These are phyloP conservation scores for Tipula vernalis DNA, from an alignment of 2,888 invertebrate species.

Conservation along the genomic window DNA sequence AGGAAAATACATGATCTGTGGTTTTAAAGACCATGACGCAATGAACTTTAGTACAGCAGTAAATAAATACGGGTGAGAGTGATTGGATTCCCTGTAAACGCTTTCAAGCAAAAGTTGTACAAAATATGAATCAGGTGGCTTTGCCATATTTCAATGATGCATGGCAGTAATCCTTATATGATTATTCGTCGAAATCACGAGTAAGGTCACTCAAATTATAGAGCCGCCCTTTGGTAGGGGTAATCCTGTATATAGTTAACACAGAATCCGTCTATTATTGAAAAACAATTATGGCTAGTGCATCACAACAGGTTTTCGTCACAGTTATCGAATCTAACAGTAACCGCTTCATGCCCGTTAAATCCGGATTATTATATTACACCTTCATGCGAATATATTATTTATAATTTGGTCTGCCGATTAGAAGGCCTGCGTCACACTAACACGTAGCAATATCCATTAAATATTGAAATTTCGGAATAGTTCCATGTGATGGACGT, in stretches of 20 bases:
- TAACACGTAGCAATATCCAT: conserved; percentile 69
- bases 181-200: no score
- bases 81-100: no score
- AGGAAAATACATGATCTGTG: no score
- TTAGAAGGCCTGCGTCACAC: conserved; percentile 86
- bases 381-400: conserved; percentile 88
- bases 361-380: conserved; percentile 90
- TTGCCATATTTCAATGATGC: no score
- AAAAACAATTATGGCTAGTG: conserved; percentile 84
- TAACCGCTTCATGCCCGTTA: conserved; percentile 69
- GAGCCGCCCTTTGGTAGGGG: no score
- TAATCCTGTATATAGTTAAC: conserved; percentile 98
- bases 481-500: conserved; percentile 98
- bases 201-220: conserved; percentile 82
- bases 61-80: no score
- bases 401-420: conserved; percentile 77
- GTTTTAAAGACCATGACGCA: no score
- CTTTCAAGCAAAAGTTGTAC: no score
- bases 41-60: no score
- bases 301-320: conserved; percentile 74
- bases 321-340: conserved; percentile 82
- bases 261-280: conserved; percentile 98
- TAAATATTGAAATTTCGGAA: conserved; percentile 76
- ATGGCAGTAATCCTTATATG: no score
- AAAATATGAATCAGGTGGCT: no score